Percentiles rank a stretch among this genome's conserved stretches.
phyloP scores from a whole-genome alignment of 1,140 invertebrate species.

The Platyura marginata region DNA sequence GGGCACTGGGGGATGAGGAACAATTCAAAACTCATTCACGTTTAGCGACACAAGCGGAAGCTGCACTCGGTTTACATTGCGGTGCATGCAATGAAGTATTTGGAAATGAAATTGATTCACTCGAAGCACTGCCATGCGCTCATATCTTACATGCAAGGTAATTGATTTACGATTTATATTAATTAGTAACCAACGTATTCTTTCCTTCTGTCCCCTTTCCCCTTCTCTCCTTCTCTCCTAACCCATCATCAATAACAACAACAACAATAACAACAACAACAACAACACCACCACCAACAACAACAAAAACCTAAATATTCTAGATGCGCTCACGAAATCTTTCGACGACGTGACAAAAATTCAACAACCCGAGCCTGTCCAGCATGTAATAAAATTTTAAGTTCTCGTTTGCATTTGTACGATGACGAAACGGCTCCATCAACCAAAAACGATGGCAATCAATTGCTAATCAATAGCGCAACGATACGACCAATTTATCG shows the following conservation, averaged over 20 bases:
- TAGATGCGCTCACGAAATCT: constrained; percentile 51
- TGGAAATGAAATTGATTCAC: constrained; percentile 47
- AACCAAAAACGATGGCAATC: background rate
- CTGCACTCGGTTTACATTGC: constrained; percentile 54
- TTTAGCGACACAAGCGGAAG: constrained; percentile 45
- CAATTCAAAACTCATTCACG: constrained; percentile 53
- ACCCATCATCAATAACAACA: no score
- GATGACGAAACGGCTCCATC: background rate
- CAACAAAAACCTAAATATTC: constrained; percentile 4
- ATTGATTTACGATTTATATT: no score
- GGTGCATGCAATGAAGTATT: constrained; percentile 56
- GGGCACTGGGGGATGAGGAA: constrained; percentile 58
- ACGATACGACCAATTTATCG: constrained; percentile 12
- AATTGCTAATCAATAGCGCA: constrained; percentile 7
- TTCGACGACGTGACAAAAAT: constrained; percentile 42
- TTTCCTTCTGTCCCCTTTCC: no score
- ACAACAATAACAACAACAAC: no score
- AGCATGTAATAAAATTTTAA: constrained; percentile 41
- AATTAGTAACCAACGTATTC: no score
- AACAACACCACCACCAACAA: no score
- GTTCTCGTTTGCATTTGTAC: constrained; percentile 30
- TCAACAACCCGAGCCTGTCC: constrained; percentile 32
- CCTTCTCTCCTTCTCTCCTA: no score
- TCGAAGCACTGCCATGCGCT: constrained; percentile 64
- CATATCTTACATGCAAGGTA: constrained; percentile 72